Conservation (phyloP, 1,140 invertebrate species). For the Orchesella cincta region DNA sequence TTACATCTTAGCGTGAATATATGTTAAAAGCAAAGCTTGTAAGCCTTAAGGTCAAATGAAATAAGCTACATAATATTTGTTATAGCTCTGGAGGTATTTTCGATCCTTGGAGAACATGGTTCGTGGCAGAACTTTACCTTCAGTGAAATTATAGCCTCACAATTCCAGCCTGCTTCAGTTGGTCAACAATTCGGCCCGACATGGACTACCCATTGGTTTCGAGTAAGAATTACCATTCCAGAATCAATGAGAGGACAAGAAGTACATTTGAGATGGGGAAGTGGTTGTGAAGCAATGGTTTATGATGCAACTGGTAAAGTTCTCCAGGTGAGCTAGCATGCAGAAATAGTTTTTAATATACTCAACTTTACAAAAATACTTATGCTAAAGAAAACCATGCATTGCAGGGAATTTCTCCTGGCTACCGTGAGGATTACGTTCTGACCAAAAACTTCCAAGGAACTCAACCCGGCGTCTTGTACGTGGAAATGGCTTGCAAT, state of each 20-base stretch:
- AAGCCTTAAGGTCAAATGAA: too few relatives aligned
- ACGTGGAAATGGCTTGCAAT: constrained; percentile 62
- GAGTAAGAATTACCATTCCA: constrained; percentile 53
- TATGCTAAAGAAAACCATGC: too few relatives aligned
- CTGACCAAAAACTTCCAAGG: constrained; percentile 34
- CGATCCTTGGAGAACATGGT: constrained; percentile 22
- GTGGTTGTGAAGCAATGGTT: constrained; percentile 53
- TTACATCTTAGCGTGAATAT: too few relatives aligned
- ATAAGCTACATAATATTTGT: too few relatives aligned
- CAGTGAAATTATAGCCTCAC: not conserved
- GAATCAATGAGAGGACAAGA: constrained; percentile 54
- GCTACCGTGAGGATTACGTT: constrained; percentile 49
- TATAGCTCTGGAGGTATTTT: not conserved
- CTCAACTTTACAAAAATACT: too few relatives aligned
- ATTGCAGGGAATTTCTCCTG: constrained; percentile 33
- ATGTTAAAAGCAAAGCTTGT: too few relatives aligned
- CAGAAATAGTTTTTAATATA: too few relatives aligned
- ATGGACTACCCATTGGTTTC: constrained; percentile 63
- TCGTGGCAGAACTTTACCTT: constrained; percentile 36
- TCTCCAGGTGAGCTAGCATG: too few relatives aligned
- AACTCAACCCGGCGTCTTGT: constrained; percentile 50
- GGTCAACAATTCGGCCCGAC: constrained; percentile 60
- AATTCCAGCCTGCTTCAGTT: constrained; percentile 53
- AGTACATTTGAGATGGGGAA: constrained; percentile 55
- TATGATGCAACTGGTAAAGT: constrained; percentile 51